phyloP scores from a whole-genome alignment of 2,113 vertebrate species.

The Eptatretus burgeri region DNA sequence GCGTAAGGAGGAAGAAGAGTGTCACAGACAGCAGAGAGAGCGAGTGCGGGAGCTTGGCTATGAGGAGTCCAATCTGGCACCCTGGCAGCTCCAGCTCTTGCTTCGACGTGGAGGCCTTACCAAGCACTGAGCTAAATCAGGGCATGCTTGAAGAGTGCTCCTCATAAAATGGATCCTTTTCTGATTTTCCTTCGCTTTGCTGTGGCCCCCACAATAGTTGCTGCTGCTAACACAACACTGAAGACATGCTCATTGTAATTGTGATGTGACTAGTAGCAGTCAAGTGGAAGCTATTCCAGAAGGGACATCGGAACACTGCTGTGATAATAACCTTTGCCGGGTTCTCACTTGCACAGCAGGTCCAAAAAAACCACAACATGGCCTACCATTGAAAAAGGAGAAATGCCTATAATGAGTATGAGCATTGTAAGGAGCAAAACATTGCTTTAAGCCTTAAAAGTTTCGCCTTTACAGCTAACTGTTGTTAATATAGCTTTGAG shows the following conservation, averaged over 20 bases:
- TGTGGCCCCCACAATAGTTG: not conserved
- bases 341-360: too few species aligned
- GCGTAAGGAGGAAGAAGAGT: slow-evolving; percentile 33
- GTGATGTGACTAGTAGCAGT: not conserved
- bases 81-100: slow-evolving; percentile 87
- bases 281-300: not conserved
- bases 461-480: too few species aligned
- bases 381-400: too few species aligned
- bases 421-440: too few species aligned
- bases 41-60: slow-evolving; percentile 67
- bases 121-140: slow-evolving; percentile 29
- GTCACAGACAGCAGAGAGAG: slow-evolving; percentile 52
- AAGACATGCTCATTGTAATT: slow-evolving; percentile 10
- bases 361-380: too few species aligned
- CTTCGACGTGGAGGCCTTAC: slow-evolving; percentile 77
- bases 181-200: not conserved
- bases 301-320: not conserved
- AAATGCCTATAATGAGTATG: too few species aligned
- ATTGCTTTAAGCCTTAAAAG: too few species aligned
- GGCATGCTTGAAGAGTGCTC: not conserved
- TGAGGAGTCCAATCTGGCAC: slow-evolving; percentile 71
- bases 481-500: too few species aligned
- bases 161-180: not conserved
- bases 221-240: slow-evolving; percentile 7
- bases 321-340: too few species aligned